Evolutionary conservation across 2,888 invertebrate species (phyloP), one percentile per base, ranked within the genome.

Genomic region (Baccha elongata): DNA sequence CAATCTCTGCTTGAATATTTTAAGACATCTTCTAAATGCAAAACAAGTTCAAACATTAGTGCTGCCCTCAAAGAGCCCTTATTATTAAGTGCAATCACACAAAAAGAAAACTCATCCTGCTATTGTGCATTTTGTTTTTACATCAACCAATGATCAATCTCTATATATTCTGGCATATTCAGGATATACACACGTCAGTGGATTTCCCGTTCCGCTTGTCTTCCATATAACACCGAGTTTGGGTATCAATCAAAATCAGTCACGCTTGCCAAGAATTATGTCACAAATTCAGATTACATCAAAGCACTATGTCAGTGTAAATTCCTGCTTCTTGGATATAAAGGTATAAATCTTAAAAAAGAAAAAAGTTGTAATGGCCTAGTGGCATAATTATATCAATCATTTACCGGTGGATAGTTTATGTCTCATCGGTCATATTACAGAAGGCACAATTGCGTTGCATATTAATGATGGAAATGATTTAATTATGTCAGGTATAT

Each of bases 401-500:
- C 83, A 78, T 62, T 44, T n/a, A 13, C 35, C 50, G 13, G 55
- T 35, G 52, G 58, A 52, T 72, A 48, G 58, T 71, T 69, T 64
- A 42, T 53, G 50, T 64, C 72, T 52, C 76, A 76, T 73, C 78
- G 72, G 83, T 83, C 78, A 83, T 78, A 78, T 78, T 78, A 78
- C 64, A 78, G 55, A 46, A 62, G 81, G 71, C 67, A 40, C 40
- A 58, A 40, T 42, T 64, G 67, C 44, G 44, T 58, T 64, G 60
- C 74, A 69, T 68, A 68, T 68, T 68, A 83, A 81, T 76, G 17
- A 40, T 40, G 62, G 62, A 73, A 83, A 58, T 83, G 83, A 83
- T 83, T 83, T 83, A 83, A 83, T 83, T 83, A 78, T 55, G 78
- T 78, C 83, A 78, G 73, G 78, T 83, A n/a, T n/a, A n/a, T n/a